phyloP scores from a whole-genome alignment of 2,888 invertebrate genomes.

The Thera britannica region DNA sequence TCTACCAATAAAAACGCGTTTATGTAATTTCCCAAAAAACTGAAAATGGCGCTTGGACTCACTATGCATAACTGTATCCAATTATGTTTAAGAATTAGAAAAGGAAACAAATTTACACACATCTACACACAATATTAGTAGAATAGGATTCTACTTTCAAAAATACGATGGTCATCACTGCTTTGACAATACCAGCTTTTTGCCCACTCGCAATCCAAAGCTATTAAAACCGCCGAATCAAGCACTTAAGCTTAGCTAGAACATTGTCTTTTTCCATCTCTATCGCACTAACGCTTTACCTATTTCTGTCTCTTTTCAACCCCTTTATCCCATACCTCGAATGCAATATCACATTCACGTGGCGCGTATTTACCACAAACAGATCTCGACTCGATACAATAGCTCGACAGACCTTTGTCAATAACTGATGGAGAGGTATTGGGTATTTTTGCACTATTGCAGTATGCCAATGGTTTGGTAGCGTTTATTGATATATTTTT shows the following conservation, averaged over 20 bases:
- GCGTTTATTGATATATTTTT: slow-evolving; percentile 6
- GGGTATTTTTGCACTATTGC: slow-evolving; percentile 29
- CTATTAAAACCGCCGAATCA: neutral
- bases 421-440: slow-evolving; percentile 36
- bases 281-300: neutral
- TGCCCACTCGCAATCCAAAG: neutral
- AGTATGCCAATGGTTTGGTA: slow-evolving; percentile 8
- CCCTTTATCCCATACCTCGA: slow-evolving; percentile 14
- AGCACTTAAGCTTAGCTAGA: neutral
- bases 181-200: too few species aligned
- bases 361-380: slow-evolving; percentile 54
- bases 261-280: neutral
- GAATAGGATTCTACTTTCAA: too few species aligned
- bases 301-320: neutral
- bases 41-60: too few species aligned
- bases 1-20: too few species aligned
- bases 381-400: slow-evolving; percentile 51
- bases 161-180: too few species aligned
- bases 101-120: too few species aligned
- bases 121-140: too few species aligned
- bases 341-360: slow-evolving; percentile 39
- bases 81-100: too few species aligned
- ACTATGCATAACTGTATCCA: too few species aligned
- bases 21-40: too few species aligned
- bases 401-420: slow-evolving; percentile 47